Evolutionary conservation across 2,888 invertebrate genomes (phyloP).

Genomic region (Athrips mouffetella): DNA sequence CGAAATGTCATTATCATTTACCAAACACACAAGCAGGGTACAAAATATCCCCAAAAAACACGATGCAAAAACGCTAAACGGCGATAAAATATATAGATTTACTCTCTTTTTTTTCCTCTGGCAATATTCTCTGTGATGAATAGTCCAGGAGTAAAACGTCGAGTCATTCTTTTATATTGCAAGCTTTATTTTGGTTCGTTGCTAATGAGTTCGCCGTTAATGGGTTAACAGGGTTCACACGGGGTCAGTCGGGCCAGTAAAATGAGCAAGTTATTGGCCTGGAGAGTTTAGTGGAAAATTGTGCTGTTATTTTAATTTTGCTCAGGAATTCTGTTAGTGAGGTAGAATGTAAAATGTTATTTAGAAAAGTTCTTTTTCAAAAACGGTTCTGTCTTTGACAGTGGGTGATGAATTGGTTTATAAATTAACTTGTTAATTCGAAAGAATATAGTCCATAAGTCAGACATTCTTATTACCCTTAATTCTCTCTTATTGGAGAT

Average conservation of each 20-base stretch:
- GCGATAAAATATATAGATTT: conserved; percentile 22
- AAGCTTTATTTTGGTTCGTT: conserved; percentile 56
- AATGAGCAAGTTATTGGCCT: background rate
- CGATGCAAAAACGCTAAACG: background rate
- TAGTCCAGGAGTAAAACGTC: conserved; percentile 41
- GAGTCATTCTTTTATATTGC: conserved; percentile 72
- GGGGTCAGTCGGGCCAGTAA: conserved; percentile 6
- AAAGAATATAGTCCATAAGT: too few relatives aligned
- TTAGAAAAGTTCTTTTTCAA: too few relatives aligned
- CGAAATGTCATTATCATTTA: too few relatives aligned
- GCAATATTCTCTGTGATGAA: conserved; percentile 40
- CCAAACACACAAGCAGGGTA: conserved; percentile 1
- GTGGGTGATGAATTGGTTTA: too few relatives aligned
- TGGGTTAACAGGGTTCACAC: conserved; percentile 18
- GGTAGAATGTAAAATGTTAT: too few relatives aligned
- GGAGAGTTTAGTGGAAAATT: background rate
- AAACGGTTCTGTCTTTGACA: too few relatives aligned
- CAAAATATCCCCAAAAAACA: background rate
- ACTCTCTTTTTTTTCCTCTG: conserved; percentile 17
- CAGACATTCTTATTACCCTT: too few relatives aligned
- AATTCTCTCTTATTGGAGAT: too few relatives aligned
- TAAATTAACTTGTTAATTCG: too few relatives aligned
- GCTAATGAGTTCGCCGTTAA: conserved; percentile 56
- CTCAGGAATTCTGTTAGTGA: background rate
- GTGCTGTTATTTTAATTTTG: background rate